These are phyloP conservation scores for Blastobasis lacticolella DNA, from an alignment of 2,888 invertebrate species.

Conservation along the genomic window DNA sequence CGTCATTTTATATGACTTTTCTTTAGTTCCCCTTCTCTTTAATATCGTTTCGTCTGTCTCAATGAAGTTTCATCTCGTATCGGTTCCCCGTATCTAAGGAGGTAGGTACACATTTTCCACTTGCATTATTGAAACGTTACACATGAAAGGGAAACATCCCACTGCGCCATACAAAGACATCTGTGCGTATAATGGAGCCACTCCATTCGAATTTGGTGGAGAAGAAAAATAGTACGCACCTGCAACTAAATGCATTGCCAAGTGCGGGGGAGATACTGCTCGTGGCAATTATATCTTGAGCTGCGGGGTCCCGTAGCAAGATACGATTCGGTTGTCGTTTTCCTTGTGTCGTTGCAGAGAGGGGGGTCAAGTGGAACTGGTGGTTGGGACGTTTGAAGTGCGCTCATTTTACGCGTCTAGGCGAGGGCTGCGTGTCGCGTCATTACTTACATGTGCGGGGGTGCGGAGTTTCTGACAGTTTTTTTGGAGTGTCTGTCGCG, in stretches of 20 bases:
- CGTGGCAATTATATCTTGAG: background rate
- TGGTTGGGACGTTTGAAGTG: slow-evolving; percentile 44
- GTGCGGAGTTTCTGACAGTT: slow-evolving; percentile 26
- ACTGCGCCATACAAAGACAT: slow-evolving; percentile 26
- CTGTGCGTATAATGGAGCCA: slow-evolving; percentile 24
- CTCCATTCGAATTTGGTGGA: slow-evolving; percentile 56
- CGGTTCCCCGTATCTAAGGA: too few relatives aligned
- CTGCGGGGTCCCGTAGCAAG: too few relatives aligned
- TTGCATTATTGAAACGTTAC: slow-evolving; percentile 28
- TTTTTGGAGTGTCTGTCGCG: slow-evolving; percentile 3
- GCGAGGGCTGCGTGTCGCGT: slow-evolving; percentile 48
- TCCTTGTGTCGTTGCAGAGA: too few relatives aligned
- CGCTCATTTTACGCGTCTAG: slow-evolving; percentile 52
- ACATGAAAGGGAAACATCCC: slow-evolving; percentile 27
- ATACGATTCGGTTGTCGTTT: too few relatives aligned
- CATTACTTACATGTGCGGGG: slow-evolving; percentile 57
- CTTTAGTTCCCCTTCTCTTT: too few relatives aligned
- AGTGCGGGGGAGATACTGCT: slow-evolving; percentile 11
- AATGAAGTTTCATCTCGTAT: too few relatives aligned
- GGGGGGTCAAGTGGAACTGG: too few relatives aligned
- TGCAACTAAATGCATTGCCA: slow-evolving; percentile 65
- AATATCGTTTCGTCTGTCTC: too few relatives aligned
- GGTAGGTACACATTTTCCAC: slow-evolving; percentile 24
- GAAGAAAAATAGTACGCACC: slow-evolving; percentile 67
- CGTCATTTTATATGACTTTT: too few relatives aligned